Evolutionary conservation across 1,140 invertebrate genomes (phyloP), one percentile per base, ranked within the genome.

Genomic region (Steinernema feltiae): DNA sequence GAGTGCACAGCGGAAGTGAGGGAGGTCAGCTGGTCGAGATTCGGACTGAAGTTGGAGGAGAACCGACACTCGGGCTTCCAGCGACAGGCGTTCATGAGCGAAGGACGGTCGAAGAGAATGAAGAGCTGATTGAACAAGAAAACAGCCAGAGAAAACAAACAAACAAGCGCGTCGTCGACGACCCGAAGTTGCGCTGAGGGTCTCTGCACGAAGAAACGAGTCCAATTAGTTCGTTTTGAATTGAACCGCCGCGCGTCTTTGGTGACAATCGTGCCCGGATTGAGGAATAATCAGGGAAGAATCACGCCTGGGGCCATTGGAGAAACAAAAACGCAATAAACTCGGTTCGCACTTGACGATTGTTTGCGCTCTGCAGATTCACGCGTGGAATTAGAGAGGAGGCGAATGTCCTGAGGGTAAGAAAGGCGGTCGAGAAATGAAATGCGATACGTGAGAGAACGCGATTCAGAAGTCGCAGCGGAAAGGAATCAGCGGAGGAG

Each of bases 71-170:
- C 53, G 24, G 7, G 53, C 53, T 7, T 27, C 53, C 53, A 41
- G 35, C 35, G 35, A 41, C 7, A 18, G 18, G 35, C 7, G 18
- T 41, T 41, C 35, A 41, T 41, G 35, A 7, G 35, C 7, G 35
- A 41, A 41, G 35, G 35, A 41, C 18, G 35, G 35, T 41, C 35
- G 53, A 15, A 21, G 24, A 63, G 53, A 12, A 21, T 17, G 53
- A 21, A 63, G 53, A 63, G 53, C 53, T 63, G 53, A 63, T 63
- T 63, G 24, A 63, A 63, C 53, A 27, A 63, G 53, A 15, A 27
- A 63, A 63, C 3, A 17, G 24, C 2, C 53, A 3, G 12, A 12
- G 24, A 63, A 15, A 63, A 27, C 7, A 27, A 15, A 21, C 12
- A 18, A 63, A 63, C 53, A 63, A 63, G 7, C 7, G 24, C 53